Conservation (phyloP, 2,797 vertebrate genomes). For the Diplodus puntazzo region DNA sequence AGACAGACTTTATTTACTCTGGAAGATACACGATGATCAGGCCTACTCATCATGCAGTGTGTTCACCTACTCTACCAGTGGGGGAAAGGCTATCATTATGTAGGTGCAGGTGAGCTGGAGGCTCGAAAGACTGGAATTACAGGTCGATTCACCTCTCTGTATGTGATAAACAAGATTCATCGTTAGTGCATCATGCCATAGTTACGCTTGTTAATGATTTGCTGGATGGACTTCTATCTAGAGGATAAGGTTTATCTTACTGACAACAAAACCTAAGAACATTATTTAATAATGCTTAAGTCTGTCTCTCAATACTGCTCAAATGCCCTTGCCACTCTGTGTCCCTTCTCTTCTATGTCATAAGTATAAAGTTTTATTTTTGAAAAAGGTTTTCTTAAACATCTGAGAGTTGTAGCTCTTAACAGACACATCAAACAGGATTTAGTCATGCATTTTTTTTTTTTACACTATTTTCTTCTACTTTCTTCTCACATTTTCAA, state of each 20-base stretch:
- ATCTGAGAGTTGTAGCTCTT: too few relatives aligned
- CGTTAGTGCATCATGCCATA: background rate
- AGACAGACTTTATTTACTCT: constrained; percentile 24
- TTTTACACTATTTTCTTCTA: too few relatives aligned
- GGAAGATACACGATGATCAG: background rate
- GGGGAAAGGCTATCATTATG: background rate
- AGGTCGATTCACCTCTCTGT: background rate
- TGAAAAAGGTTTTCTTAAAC: too few relatives aligned
- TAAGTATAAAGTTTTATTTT: too few relatives aligned
- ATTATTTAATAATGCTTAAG: background rate
- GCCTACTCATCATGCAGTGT: background rate
- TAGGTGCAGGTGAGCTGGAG: background rate
- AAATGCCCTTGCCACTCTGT: background rate
- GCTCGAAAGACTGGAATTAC: background rate
- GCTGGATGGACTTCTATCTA: background rate
- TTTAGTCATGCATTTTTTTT: too few relatives aligned
- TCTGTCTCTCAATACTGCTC: background rate
- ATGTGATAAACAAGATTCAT: background rate
- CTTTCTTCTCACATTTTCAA: too few relatives aligned
- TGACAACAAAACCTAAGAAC: background rate
- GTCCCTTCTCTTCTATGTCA: too few relatives aligned
- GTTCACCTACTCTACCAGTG: background rate
- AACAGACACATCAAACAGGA: too few relatives aligned
- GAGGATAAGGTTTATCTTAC: background rate
- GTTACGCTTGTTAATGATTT: background rate